These are phyloP conservation scores for Steromphala cineraria DNA, from an alignment of 2,888 invertebrate genomes.

Conservation along the genomic window DNA sequence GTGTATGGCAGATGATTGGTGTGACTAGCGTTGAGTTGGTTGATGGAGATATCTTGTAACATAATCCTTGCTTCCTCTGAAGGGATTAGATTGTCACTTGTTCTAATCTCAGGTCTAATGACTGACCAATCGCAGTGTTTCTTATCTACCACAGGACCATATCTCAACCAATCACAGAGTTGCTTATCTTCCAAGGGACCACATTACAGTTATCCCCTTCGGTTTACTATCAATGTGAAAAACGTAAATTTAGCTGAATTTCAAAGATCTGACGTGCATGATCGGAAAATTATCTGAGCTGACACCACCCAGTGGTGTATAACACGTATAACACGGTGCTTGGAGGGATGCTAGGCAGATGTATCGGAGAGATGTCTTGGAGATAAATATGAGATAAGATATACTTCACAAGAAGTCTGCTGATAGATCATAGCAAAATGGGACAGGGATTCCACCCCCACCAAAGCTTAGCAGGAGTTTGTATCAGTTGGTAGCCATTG, in stretches of 20 bases:
- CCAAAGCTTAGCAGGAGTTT: no score
- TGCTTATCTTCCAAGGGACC: not conserved
- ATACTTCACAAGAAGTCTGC: no score
- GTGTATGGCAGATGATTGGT: not conserved
- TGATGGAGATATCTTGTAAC: slow-evolving; percentile 16
- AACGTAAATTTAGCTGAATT: slow-evolving; percentile 15
- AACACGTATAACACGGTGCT: not conserved
- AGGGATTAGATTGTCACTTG: slow-evolving; percentile 18
- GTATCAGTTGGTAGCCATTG: no score
- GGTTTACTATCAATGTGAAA: not conserved
- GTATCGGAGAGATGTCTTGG: not conserved
- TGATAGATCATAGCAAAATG: no score
- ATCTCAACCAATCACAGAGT: not conserved
- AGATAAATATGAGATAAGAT: not conserved
- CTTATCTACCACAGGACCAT: not conserved
- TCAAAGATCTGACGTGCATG: slow-evolving; percentile 6
- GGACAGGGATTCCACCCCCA: no score
- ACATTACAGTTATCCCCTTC: not conserved
- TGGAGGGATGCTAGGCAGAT: not conserved
- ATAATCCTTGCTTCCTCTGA: slow-evolving; percentile 2
- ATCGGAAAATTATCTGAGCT: slow-evolving; percentile 1
- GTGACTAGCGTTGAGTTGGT: not conserved
- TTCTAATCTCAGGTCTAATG: slow-evolving; percentile 7
- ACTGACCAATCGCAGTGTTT: not conserved
- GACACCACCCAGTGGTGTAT: not conserved